phyloP scores from a whole-genome alignment of 2,797 vertebrate species.

The Aselliscus stoliczkanus region DNA sequence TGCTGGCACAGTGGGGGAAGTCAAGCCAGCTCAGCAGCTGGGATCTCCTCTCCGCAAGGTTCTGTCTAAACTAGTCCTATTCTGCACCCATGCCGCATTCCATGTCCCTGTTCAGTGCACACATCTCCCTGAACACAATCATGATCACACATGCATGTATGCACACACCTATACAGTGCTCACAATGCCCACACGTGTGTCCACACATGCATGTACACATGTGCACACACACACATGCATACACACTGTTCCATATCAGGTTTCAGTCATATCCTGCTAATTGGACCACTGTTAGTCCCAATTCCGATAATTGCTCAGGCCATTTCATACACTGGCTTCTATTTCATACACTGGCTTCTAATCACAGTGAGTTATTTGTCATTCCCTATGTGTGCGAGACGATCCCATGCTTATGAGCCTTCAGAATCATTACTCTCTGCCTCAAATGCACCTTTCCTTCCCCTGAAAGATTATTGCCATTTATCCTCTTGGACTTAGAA shows the following conservation, averaged over 20 bases:
- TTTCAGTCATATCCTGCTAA: too few relatives aligned
- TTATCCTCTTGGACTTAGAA: neutral
- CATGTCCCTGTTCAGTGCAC: neutral
- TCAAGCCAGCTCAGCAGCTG: neutral
- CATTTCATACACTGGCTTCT: neutral
- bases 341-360: neutral
- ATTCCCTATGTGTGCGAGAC: too few relatives aligned
- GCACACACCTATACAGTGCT: accelerated
- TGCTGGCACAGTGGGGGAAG: too few relatives aligned
- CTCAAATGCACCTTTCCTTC: neutral
- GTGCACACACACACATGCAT: neutral
- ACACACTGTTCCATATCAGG: neutral
- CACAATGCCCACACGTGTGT: too few relatives aligned
- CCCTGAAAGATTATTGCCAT: neutral
- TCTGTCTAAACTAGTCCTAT: neutral
- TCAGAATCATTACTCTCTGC: neutral
- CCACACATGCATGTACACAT: too few relatives aligned
- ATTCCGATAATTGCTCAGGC: neutral
- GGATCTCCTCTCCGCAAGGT: neutral
- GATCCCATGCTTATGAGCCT: neutral
- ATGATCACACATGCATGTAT: too few relatives aligned
- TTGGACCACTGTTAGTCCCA: too few relatives aligned
- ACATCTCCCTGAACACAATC: too few relatives aligned
- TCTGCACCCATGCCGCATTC: neutral
- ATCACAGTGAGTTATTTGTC: neutral